Evolutionary conservation across 2,888 invertebrate genomes (phyloP).

Genomic region (Dusona sp.): DNA sequence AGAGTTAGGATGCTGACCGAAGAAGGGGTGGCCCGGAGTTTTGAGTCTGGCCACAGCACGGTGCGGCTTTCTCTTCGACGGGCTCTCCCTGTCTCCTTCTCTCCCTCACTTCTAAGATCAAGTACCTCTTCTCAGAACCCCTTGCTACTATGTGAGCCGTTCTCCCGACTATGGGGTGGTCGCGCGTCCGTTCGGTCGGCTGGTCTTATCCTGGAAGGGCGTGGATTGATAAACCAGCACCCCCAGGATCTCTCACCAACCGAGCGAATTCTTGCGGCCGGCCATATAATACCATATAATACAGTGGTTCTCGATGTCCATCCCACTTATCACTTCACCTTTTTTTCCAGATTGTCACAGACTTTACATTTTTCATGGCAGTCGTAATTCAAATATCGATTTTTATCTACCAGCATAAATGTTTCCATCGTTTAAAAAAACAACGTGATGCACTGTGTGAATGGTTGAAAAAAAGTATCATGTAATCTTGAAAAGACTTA

Average conservation of each 20-base stretch:
- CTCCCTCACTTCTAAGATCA: constrained; percentile 81
- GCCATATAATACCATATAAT: constrained; percentile 73
- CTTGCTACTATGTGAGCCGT: constrained; percentile 62
- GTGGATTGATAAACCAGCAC: constrained; percentile 81
- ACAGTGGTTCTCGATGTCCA: constrained; percentile 65
- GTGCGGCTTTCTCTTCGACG: constrained; percentile 73
- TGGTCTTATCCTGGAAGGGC: constrained; percentile 75
- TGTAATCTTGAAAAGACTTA: no score
- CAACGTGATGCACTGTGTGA: neutral
- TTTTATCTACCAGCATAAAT: neutral
- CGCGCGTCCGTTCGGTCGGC: constrained; percentile 74
- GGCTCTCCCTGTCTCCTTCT: constrained; percentile 21
- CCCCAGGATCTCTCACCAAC: constrained; percentile 73
- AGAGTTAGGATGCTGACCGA: constrained; percentile 54
- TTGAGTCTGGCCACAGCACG: constrained; percentile 78
- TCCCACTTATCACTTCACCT: neutral
- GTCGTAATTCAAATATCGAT: neutral
- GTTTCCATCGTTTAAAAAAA: neutral
- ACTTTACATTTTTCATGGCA: neutral
- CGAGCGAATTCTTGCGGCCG: constrained; percentile 82
- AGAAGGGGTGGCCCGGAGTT: constrained; percentile 77
- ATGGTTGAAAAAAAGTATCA: neutral
- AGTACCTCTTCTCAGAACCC: constrained; percentile 79
- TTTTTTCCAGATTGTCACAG: neutral
- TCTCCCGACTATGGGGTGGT: constrained; percentile 53